Evolutionary conservation across 2,797 vertebrate species (phyloP).

Genomic region (Stomatorhinus walkeri): DNA sequence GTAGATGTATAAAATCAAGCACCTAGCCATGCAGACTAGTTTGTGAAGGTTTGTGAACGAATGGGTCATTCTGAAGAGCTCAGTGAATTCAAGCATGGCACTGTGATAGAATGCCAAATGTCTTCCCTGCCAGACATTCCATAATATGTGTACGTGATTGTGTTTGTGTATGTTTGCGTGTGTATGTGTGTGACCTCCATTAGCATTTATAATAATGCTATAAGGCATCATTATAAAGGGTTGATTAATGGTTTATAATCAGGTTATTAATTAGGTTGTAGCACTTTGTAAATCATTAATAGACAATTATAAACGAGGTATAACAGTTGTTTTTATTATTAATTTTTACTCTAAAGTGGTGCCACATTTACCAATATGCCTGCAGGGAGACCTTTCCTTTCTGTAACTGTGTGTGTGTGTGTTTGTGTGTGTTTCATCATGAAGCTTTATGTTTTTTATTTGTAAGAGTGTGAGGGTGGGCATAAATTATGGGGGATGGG

Average conservation of each 20-base stretch:
- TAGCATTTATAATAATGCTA: neutral
- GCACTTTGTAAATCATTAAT: neutral
- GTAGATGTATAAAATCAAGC: neutral
- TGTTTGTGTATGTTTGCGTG: neutral
- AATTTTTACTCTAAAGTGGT: neutral
- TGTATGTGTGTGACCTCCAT: neutral
- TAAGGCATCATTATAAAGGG: neutral
- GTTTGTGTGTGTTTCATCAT: neutral
- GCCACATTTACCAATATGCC: neutral
- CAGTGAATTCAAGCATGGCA: neutral
- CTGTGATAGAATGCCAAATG: neutral
- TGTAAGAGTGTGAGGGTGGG: neutral
- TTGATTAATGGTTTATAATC: neutral
- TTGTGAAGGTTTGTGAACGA: neutral
- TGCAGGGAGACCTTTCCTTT: neutral
- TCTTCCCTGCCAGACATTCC: neutral
- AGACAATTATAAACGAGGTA: neutral
- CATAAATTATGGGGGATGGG: neutral
- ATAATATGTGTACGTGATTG: neutral
- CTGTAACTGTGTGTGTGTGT: neutral
- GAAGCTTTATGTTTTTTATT: neutral
- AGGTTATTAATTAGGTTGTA: neutral
- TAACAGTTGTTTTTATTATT: neutral
- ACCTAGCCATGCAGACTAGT: neutral
- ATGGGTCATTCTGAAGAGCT: neutral